Percentiles rank a stretch among this genome's conserved stretches.
Evolutionary conservation across 1,140 invertebrate species (phyloP).

Genomic region (Drosophila bifasciata): DNA sequence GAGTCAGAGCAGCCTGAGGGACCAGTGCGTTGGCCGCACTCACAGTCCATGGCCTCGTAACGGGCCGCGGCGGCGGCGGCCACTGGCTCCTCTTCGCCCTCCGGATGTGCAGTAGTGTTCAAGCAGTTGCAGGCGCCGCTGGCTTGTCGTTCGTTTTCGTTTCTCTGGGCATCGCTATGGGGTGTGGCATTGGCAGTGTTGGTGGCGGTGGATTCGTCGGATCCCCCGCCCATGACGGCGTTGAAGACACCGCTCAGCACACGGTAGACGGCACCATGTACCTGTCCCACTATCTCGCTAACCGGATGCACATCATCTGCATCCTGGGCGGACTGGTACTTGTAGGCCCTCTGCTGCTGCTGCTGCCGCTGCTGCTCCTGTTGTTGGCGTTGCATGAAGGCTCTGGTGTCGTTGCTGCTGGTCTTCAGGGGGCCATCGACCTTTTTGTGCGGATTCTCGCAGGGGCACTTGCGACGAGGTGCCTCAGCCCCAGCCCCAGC

Average conservation of each 20-base stretch:
- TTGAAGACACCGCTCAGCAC: conserved; percentile 46
- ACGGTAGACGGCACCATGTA: conserved; percentile 51
- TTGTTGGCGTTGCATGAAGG: neutral
- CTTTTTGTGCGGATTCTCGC: conserved; percentile 40
- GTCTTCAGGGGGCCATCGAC: conserved; percentile 13
- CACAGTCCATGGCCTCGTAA: too few species aligned
- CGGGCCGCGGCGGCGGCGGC: too few species aligned
- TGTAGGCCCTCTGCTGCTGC: conserved; percentile 3
- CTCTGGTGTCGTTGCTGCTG: conserved; percentile 8
- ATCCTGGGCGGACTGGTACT: neutral
- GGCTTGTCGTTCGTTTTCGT: neutral
- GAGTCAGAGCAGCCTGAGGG: too few species aligned
- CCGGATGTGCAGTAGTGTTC: neutral
- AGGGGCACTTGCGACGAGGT: conserved; percentile 56
- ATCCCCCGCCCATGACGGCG: conserved; percentile 35
- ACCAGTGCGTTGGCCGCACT: too few species aligned
- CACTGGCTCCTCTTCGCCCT: neutral
- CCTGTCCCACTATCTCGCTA: conserved; percentile 38
- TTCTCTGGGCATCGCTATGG: neutral
- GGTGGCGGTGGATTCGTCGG: neutral
- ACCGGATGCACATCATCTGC: conserved; percentile 36
- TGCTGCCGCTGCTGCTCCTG: conserved; percentile 10
- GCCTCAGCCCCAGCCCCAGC: neutral
- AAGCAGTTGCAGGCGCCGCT: too few species aligned
- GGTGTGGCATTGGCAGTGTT: neutral